Conservation (phyloP, 2,113 vertebrate genomes). For the Etheostoma cragini region DNA sequence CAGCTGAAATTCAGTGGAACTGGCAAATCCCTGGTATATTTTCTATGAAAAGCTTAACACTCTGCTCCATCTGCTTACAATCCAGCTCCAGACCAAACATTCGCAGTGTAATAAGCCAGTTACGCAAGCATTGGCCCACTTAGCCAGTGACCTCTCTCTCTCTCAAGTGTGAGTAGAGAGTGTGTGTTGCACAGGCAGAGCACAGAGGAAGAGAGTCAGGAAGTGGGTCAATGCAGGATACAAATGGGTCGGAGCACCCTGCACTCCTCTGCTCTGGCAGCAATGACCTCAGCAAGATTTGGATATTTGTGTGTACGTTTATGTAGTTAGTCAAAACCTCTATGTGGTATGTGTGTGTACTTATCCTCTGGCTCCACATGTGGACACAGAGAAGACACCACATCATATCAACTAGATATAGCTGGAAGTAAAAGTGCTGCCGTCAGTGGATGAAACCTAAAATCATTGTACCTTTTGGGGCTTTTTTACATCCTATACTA, state of each 20-base stretch:
- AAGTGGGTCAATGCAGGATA: constrained; percentile 66
- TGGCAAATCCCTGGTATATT: background rate
- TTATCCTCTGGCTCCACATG: constrained; percentile 1
- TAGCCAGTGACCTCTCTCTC: constrained; percentile 51
- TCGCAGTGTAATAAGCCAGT: constrained; percentile 58
- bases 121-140: constrained; percentile 66
- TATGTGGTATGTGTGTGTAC: background rate
- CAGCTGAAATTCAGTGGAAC: background rate
- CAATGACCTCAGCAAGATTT: constrained; percentile 27
- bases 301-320: background rate
- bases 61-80: constrained; percentile 15
- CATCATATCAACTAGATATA: constrained; percentile 48
- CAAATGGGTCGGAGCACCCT: constrained; percentile 71
- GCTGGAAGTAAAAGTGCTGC: constrained; percentile 49
- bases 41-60: background rate
- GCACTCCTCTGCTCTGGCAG: constrained; percentile 19
- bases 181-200: constrained; percentile 6
- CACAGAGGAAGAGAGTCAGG: constrained; percentile 26
- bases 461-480: constrained; percentile 31
- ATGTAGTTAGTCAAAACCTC: constrained; percentile 15
- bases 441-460: constrained; percentile 22
- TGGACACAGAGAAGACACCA: constrained; percentile 2
- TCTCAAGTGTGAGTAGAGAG: constrained; percentile 27
- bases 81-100: constrained; percentile 34
- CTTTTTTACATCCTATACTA: constrained; percentile 14